A percentile compares a stretch with the other conserved stretches of the same genome.
phyloP scores from a whole-genome alignment of 2,113 vertebrate species.

The Steatornis caripensis region DNA sequence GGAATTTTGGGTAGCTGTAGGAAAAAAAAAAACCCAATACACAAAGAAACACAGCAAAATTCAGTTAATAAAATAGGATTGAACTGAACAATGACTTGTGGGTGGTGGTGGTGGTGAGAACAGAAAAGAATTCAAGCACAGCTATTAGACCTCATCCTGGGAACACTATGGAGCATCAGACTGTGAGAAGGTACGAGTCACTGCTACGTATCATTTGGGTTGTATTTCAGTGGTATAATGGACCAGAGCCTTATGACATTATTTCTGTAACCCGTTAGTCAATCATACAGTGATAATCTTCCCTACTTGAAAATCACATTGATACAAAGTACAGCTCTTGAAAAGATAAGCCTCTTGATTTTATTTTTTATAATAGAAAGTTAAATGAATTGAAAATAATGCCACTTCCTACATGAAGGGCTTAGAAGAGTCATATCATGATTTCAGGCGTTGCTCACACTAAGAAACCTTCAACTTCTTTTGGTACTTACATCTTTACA shows the following conservation, averaged over 20 bases:
- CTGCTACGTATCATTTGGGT: neutral
- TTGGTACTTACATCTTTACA: neutral
- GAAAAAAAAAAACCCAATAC: neutral
- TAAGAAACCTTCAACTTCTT: neutral
- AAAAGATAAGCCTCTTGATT: neutral
- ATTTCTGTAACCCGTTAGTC: neutral
- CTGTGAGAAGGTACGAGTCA: neutral
- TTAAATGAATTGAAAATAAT: neutral
- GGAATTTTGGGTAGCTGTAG: neutral
- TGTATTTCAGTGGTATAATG: neutral
- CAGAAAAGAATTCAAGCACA: neutral
- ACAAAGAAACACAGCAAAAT: neutral
- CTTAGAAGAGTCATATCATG: neutral
- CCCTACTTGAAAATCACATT: neutral
- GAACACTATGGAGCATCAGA: neutral
- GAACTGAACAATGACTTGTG: neutral
- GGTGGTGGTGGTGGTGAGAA: neutral
- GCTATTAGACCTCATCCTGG: neutral
- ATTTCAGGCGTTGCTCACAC: neutral
- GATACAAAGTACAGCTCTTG: neutral
- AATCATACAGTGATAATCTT: neutral
- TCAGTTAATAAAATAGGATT: neutral
- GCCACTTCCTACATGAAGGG: neutral
- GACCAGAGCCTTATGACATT: neutral
- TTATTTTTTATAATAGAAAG: neutral